Percentiles rank a stretch among this genome's conserved stretches.
Conservation (phyloP, 1,140 invertebrate species). For the Penaeus indicus region DNA sequence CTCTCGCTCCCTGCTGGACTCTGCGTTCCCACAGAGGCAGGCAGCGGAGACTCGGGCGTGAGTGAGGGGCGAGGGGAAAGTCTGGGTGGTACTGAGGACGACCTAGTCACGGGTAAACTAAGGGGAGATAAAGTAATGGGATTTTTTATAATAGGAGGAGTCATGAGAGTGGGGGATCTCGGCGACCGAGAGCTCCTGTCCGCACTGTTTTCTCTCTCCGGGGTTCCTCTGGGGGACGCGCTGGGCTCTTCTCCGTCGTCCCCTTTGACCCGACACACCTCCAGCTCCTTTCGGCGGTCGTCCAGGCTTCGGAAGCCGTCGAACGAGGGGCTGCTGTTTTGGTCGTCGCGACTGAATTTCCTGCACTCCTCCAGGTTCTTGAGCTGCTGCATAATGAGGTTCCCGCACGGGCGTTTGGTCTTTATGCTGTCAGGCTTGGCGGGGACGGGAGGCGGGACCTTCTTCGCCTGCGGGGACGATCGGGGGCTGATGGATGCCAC, state of each 20-base stretch:
- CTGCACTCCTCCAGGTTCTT: slow-evolving; percentile 62
- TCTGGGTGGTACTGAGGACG: slow-evolving; percentile 52
- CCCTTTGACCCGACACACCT: slow-evolving; percentile 26
- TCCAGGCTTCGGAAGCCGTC: slow-evolving; percentile 56
- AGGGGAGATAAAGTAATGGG: slow-evolving; percentile 46
- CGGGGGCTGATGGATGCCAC: neutral
- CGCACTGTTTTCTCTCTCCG: neutral
- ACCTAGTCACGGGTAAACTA: slow-evolving; percentile 15
- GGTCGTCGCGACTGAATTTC: slow-evolving; percentile 35
- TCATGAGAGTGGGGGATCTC: slow-evolving; percentile 32
- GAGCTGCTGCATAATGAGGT: slow-evolving; percentile 56
- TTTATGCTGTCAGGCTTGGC: slow-evolving; percentile 60
- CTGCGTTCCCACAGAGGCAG: slow-evolving; percentile 32
- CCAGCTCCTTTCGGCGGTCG: slow-evolving; percentile 53
- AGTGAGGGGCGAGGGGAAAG: slow-evolving; percentile 41
- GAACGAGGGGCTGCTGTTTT: slow-evolving; percentile 18
- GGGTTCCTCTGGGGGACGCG: neutral
- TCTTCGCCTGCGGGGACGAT: slow-evolving; percentile 27
- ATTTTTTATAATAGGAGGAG: slow-evolving; percentile 40
- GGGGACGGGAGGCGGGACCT: slow-evolving; percentile 63
- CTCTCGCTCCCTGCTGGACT: slow-evolving; percentile 40
- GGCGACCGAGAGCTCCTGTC: slow-evolving; percentile 17
- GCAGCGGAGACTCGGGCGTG: slow-evolving; percentile 29
- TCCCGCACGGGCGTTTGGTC: slow-evolving; percentile 47
- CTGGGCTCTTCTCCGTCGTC: neutral